Conservation (phyloP, 2,113 vertebrate genomes). For the Nesogale talazaci region DNA sequence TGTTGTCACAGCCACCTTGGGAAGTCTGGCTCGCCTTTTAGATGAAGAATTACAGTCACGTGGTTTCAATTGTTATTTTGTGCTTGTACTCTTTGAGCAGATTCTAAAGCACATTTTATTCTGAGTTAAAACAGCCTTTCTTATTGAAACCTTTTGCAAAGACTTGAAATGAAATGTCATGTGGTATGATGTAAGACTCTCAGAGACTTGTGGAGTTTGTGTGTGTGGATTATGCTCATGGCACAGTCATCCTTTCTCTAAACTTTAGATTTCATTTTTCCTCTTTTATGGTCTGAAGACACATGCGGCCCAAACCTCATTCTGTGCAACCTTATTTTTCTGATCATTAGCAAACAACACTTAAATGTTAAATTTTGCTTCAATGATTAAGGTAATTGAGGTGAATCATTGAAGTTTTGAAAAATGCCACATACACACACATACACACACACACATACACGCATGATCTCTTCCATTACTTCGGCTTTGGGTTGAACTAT, state of each 20-base stretch:
- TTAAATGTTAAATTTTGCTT: neutral
- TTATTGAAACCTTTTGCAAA: slow-evolving; percentile 55
- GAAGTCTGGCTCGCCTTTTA: neutral
- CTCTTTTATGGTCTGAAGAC: neutral
- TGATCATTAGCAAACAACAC: neutral
- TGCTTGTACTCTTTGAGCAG: neutral
- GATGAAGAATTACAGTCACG: neutral
- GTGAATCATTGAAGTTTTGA: slow-evolving; percentile 13
- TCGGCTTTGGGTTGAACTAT: slow-evolving; percentile 7
- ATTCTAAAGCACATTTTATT: slow-evolving; percentile 55
- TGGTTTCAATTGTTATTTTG: slow-evolving; percentile 12
- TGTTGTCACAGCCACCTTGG: neutral
- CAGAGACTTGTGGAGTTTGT: neutral
- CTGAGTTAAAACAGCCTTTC: slow-evolving; percentile 22
- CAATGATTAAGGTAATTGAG: slow-evolving; percentile 30
- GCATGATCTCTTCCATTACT: neutral
- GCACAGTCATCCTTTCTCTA: neutral
- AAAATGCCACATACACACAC: neutral
- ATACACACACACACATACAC: neutral
- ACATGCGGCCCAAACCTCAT: slow-evolving; percentile 1
- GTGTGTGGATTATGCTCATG: neutral
- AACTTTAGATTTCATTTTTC: slow-evolving; percentile 26
- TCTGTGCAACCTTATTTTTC: slow-evolving; percentile 17
- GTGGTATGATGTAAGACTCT: neutral
- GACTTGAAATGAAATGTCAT: neutral